Evolutionary conservation across 2,113 vertebrate species (phyloP).

Genomic region (Stegostoma tigrinum): DNA sequence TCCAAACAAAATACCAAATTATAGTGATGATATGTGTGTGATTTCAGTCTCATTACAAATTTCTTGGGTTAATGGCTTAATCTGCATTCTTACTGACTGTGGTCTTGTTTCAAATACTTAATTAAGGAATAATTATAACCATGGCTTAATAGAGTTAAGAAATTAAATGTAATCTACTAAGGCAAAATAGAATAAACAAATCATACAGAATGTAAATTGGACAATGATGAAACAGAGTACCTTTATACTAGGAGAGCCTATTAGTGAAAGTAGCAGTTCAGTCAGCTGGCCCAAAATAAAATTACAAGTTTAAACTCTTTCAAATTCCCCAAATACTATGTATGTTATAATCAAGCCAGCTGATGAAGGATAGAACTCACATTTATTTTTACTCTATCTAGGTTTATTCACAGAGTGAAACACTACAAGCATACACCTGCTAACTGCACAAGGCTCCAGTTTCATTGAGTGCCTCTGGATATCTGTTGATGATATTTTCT

Average conservation of each 20-base stretch:
- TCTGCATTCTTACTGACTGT: neutral
- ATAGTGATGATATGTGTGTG: neutral
- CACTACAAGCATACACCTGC: neutral
- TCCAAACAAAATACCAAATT: neutral
- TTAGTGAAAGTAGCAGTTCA: neutral
- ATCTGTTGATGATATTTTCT: no score
- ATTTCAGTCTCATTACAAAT: neutral
- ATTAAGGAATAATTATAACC: neutral
- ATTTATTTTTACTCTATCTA: neutral
- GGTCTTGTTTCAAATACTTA: slow-evolving; percentile 3
- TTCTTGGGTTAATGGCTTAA: neutral
- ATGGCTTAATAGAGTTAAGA: neutral
- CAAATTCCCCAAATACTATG: neutral
- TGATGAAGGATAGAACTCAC: neutral
- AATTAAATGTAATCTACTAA: neutral
- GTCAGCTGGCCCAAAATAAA: neutral
- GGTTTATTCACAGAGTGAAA: neutral
- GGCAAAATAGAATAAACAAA: neutral
- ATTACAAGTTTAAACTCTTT: neutral
- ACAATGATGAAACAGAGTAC: neutral
- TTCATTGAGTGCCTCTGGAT: no score
- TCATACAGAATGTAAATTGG: neutral
- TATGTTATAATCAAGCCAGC: neutral
- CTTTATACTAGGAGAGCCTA: neutral
- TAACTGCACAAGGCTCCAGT: no score